A percentile compares a stretch with the other conserved stretches of the same genome.
Evolutionary conservation across 2,797 vertebrate species (phyloP).

Genomic region (Antennarius maculatus): DNA sequence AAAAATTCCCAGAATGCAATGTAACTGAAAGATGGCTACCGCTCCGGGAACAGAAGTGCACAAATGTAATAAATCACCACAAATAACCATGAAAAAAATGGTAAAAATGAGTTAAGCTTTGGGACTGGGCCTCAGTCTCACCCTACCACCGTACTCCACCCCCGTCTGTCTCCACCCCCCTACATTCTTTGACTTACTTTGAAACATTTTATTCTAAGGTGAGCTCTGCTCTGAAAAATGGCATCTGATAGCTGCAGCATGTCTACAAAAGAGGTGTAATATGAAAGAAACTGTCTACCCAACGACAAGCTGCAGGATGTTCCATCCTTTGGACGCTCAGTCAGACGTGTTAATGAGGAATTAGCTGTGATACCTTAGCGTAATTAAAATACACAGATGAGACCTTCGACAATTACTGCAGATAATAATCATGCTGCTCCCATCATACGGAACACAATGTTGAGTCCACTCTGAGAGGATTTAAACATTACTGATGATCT

Average conservation of each 20-base stretch:
- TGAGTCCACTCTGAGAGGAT: neutral
- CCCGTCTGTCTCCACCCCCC: constrained; percentile 35
- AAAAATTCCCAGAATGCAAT: no score
- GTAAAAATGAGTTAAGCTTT: no score
- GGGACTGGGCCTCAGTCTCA: constrained; percentile 39
- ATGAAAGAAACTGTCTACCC: neutral
- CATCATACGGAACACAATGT: no score
- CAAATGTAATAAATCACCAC: no score
- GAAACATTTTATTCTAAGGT: neutral
- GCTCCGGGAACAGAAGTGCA: no score
- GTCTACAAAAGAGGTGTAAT: neutral
- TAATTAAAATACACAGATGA: constrained; percentile 13
- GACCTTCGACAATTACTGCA: neutral
- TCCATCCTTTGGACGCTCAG: constrained; percentile 15
- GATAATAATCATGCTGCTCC: neutral
- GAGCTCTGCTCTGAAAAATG: neutral
- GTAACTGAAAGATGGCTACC: no score
- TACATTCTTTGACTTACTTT: constrained; percentile 7
- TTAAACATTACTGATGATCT: neutral
- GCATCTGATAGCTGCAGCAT: neutral
- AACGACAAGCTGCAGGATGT: neutral
- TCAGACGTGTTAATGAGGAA: constrained; percentile 19
- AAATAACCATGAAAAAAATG: no score
- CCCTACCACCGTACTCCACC: constrained; percentile 20
- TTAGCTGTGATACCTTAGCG: constrained; percentile 15